Base-by-base conservation (phyloP, 1,140 invertebrate genomes). In the Bombus difficillimus region DNA sequence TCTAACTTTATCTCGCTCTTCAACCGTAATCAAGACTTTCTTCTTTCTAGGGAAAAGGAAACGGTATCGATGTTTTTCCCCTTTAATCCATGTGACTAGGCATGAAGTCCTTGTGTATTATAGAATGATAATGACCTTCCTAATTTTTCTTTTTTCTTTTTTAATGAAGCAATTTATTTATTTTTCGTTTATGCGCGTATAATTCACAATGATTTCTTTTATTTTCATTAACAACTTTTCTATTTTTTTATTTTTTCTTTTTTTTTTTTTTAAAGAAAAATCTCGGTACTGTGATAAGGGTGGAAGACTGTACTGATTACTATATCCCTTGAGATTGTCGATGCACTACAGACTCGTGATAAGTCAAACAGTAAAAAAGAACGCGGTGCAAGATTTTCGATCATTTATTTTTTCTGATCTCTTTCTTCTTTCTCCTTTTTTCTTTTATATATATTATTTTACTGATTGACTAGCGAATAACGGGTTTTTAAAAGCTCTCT, bases 401-500 rank as follows among this genome's bases (percentile, higher is more conserved):
- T 77, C 41, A 5, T 69, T 69, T 62, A 34, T 47, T 68, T 81
- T 47, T 74, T 47, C 47, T 22, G 18, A 53, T 53, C 47, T 53
- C 22, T 53, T 13, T 43, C 47, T 75, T 62, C 32, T 47, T 74
- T 53, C 32, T 39, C 34, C 47, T 83, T 81, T 18, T 15, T 74
- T 37, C 22, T 43, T 37, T 37, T 79, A 34, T 79, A 68, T 18
- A 79, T 79, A 79, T 66, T 32, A 15, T 79, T 88, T 89, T 83
- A 80, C 72, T 81, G 78, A 88, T 87, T 78, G 69, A 84, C 72
- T n/a, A 82, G 34, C 25, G n/a, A 87, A 66, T 25, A 47, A 72
- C 41, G 68, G 32, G 37, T 72, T 71, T 85, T 85, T 73, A 18
- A 62, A 72, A 57, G 59, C 59, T 85, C 37, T 86, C 53, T 87